phyloP scores from a whole-genome alignment of 2,113 vertebrate species.

The Lota lota region DNA sequence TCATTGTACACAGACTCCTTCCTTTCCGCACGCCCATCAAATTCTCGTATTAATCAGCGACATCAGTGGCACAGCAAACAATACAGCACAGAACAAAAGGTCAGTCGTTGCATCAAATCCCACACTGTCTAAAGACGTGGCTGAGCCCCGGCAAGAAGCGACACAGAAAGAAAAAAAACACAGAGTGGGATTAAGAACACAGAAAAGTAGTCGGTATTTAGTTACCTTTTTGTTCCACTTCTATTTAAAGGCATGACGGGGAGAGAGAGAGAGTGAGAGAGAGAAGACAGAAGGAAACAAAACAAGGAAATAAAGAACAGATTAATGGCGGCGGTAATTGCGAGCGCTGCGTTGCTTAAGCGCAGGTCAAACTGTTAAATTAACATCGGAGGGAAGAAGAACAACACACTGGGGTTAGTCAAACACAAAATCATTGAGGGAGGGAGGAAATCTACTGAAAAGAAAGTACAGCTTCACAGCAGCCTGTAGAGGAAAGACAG shows the following conservation, averaged over 20 bases:
- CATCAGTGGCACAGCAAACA: too few relatives aligned
- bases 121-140: slow-evolving; percentile 14
- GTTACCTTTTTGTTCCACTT: slow-evolving; percentile 99
- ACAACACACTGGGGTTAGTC: slow-evolving; percentile 37
- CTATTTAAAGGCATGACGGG: slow-evolving; percentile 85
- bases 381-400: slow-evolving; percentile 17
- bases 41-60: too few relatives aligned
- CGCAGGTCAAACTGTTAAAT: slow-evolving; percentile 24
- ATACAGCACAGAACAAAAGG: too few relatives aligned
- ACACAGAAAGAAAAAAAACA: slow-evolving; percentile 51
- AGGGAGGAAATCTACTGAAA: background rate
- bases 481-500: slow-evolving; percentile 36
- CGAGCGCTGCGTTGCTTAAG: slow-evolving; percentile 33
- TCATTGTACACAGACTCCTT: too few relatives aligned
- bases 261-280: slow-evolving; percentile 75
- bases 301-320: slow-evolving; percentile 77
- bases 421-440: slow-evolving; percentile 18
- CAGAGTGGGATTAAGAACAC: slow-evolving; percentile 73
- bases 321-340: slow-evolving; percentile 83
- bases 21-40: too few relatives aligned
- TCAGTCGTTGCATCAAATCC: too few relatives aligned
- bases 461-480: background rate
- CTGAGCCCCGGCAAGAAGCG: background rate
- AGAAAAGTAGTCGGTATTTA: slow-evolving; percentile 84
- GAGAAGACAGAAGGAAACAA: background rate